phyloP scores from a whole-genome alignment of 2,113 vertebrate genomes.

The Tauraco erythrolophus region DNA sequence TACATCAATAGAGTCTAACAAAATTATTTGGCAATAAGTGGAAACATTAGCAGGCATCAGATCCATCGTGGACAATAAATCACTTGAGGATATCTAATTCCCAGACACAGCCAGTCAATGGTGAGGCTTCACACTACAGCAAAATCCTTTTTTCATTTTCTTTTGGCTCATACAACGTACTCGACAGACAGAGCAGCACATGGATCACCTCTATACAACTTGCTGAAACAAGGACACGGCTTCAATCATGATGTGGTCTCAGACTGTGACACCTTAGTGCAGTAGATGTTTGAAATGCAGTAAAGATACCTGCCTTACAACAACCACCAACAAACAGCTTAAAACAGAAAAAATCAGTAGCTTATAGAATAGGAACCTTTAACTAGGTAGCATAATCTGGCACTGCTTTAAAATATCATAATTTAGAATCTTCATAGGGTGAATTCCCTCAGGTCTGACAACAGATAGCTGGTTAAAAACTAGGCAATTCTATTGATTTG shows the following conservation, averaged over 20 bases:
- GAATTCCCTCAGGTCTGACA: neutral
- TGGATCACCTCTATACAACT: neutral
- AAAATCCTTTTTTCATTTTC: neutral
- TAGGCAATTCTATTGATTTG: neutral
- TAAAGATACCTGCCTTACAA: neutral
- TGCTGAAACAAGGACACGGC: neutral
- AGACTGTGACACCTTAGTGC: neutral
- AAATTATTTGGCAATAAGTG: neutral
- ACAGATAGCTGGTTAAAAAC: neutral
- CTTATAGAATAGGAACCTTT: neutral
- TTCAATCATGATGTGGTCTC: neutral
- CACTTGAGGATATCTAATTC: neutral
- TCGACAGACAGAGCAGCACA: neutral
- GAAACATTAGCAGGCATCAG: neutral
- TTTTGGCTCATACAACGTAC: neutral
- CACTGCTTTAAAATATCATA: neutral
- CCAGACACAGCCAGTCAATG: neutral
- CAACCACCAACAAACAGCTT: neutral
- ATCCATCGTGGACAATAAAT: neutral
- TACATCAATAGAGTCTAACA: neutral
- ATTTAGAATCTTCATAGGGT: neutral
- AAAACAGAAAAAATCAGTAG: neutral
- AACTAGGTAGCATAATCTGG: neutral
- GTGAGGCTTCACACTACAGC: neutral
- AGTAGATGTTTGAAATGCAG: neutral